phyloP scores from a whole-genome alignment of 2,113 vertebrate genomes.

The Coptodon bakossiorum region DNA sequence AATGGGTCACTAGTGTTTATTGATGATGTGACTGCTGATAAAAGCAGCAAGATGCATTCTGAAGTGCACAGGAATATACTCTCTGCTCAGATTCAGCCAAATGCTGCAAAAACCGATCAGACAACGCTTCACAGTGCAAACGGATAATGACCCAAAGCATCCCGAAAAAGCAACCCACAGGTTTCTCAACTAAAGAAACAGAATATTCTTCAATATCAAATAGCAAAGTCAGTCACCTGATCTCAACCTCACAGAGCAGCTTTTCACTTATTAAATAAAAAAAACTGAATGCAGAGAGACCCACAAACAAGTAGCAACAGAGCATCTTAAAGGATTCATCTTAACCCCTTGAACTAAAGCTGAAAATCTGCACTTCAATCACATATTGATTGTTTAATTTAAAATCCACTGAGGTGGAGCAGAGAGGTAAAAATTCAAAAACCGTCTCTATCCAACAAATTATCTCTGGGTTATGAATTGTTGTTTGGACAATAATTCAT shows the following conservation, averaged over 20 bases:
- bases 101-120: background rate
- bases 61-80: accelerated
- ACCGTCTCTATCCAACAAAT: background rate
- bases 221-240: background rate
- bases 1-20: background rate
- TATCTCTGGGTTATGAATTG: background rate
- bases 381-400: background rate
- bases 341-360: background rate
- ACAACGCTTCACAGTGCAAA: background rate
- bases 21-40: background rate
- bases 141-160: background rate
- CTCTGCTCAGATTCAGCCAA: background rate
- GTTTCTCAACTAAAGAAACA: background rate
- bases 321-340: background rate
- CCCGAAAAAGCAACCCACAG: background rate
- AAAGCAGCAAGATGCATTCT: background rate
- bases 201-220: background rate
- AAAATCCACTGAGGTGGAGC: background rate
- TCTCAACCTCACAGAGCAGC: background rate
- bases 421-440: background rate
- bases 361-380: background rate
- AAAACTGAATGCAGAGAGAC: background rate
- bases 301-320: background rate
- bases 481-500: background rate
- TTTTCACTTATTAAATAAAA: background rate